Conservation (phyloP, 2,888 invertebrate genomes). For the Dicranocentrus wangi region DNA sequence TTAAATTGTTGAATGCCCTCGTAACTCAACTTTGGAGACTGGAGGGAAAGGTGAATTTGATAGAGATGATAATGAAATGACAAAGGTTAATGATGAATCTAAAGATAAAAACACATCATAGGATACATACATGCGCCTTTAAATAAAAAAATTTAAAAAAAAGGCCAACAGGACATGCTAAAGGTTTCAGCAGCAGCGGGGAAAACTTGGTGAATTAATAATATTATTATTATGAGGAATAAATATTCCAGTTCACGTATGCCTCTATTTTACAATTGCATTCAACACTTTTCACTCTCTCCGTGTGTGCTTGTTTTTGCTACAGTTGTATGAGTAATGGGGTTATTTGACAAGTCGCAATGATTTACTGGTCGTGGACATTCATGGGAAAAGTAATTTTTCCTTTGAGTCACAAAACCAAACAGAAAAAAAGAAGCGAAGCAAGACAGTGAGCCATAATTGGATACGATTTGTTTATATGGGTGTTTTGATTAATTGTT, state of each 20-base stretch:
- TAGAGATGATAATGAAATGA: constrained; percentile 37
- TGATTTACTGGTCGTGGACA: constrained; percentile 47
- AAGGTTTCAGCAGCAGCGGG: neutral
- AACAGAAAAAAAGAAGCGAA: constrained; percentile 15
- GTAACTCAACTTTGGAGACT: constrained; percentile 54
- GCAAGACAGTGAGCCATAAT: constrained; percentile 27
- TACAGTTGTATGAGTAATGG: constrained; percentile 55
- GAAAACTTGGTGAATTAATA: constrained; percentile 35
- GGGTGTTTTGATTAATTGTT: constrained; percentile 51
- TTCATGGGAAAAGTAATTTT: constrained; percentile 54
- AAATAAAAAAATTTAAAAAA: neutral
- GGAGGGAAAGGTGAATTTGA: constrained; percentile 34
- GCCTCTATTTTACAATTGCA: neutral
- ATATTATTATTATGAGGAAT: constrained; percentile 14
- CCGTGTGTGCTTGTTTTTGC: constrained; percentile 25
- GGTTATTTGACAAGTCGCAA: constrained; percentile 52
- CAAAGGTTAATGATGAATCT: constrained; percentile 45
- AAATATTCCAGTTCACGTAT: constrained; percentile 51
- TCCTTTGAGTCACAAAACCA: constrained; percentile 19
- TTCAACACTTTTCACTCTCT: neutral
- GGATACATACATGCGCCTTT: neutral
- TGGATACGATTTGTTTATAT: constrained; percentile 51
- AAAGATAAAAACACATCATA: constrained; percentile 40
- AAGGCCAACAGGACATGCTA: neutral
- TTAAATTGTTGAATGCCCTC: constrained; percentile 41